Conservation (phyloP, 2,797 vertebrate species). For the Schizopygopsis pylzovi region DNA sequence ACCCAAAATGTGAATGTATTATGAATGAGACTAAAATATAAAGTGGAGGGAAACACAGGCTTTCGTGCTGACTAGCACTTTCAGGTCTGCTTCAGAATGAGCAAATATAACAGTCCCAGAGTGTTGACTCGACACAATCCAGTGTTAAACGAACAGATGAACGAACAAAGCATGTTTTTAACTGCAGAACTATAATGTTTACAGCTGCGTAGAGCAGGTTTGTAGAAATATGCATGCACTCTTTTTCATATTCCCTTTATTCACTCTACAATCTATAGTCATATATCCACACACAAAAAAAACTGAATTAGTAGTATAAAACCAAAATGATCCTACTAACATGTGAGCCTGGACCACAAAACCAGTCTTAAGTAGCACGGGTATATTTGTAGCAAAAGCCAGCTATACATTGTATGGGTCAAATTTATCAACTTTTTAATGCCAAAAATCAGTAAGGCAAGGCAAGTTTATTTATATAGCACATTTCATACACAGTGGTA, state of each 20-base stretch:
- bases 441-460: too few species aligned
- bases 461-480: too few species aligned
- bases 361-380: neutral
- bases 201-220: neutral
- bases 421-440: too few species aligned
- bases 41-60: constrained; percentile 29
- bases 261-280: neutral
- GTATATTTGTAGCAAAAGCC: neutral
- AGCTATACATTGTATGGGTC: neutral
- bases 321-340: neutral
- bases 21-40: constrained; percentile 46
- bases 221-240: neutral
- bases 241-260: neutral
- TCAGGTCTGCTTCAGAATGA: constrained; percentile 49
- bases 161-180: constrained; percentile 17
- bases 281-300: neutral
- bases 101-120: constrained; percentile 46
- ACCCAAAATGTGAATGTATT: constrained; percentile 23
- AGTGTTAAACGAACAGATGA: constrained; percentile 47
- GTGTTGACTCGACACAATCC: constrained; percentile 58
- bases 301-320: neutral
- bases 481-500: too few species aligned
- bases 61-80: constrained; percentile 54
- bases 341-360: neutral
- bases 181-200: constrained; percentile 14